Evolutionary conservation across 2,888 invertebrate species (phyloP), one percentile per base, ranked within the genome.

Genomic region (Ferrisia virgata): DNA sequence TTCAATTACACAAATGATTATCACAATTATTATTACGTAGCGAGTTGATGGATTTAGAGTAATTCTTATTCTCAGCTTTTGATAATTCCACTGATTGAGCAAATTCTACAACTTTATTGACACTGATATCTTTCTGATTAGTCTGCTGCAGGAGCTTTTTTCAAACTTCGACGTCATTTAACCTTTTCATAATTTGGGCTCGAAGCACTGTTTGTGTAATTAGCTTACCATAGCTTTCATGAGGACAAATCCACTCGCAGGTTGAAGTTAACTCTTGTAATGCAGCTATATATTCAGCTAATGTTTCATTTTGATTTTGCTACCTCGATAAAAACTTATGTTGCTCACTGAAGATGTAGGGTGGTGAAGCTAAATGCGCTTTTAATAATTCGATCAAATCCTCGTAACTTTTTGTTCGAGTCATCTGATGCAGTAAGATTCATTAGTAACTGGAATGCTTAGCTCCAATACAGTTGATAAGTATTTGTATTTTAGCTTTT

Each of bases 131-230:
- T 40, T 40, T 40, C 13, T 72, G 76, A 33, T 84, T 33, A 79
- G 53, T 36, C 58, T 79, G 53, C 43, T 85, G 85, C 13, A 85
- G 53, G 4, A 85, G 22, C 25, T 81, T 58, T 47, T 85, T 69
- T 33, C 81, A 33, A 25, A 84, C 58, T 28, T 58, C 39, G 22
- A 5, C 9, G 64, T 81, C 69, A 25, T 76, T 47, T 39, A 81
- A 28, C n/a, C 81, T 64, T 11, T 81, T 18, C 11, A 85, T 80
- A 28, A 85, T 69, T 53, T 85, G 85, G 81, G 85, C 31, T 5
- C 40, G 39, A 9, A 85, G 28, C 15, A 80, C 28, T 36, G 81
- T 31, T 22, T 18, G 22, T 79, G 53, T 43, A 39, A 78, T 33
- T 15, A 33, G n/a, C 31, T 76, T 78, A 47, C 47, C 2, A n/a